These are phyloP conservation scores for Rutilus rutilus DNA, from an alignment of 2,113 vertebrate genomes.

Conservation along the genomic window DNA sequence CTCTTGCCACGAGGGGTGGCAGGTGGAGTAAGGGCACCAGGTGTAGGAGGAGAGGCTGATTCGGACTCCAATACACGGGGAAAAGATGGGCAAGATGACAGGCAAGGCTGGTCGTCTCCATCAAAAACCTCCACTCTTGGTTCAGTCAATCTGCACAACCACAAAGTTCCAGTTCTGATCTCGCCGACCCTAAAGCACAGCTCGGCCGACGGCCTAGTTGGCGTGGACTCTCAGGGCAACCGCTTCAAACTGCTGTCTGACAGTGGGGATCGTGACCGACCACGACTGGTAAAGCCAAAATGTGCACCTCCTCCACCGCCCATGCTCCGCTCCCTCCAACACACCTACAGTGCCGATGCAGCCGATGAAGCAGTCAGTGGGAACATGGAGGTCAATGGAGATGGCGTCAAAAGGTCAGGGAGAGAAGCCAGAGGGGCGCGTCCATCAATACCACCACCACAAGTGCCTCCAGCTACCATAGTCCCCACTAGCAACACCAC, in stretches of 20 bases:
- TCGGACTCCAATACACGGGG: conserved; percentile 70
- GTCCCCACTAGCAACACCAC: conserved; percentile 66
- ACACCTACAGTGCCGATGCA: conserved; percentile 73
- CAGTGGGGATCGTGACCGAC: conserved; percentile 91
- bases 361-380: conserved; percentile 76
- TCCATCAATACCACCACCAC: conserved; percentile 87
- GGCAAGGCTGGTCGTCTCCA: conserved; percentile 86
- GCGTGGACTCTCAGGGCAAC: conserved; percentile 98
- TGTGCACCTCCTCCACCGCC: conserved; percentile 93
- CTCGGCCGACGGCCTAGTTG: conserved; percentile 91
- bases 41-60: conserved; percentile 72
- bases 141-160: conserved; percentile 85
- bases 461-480: conserved; percentile 85
- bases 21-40: conserved; percentile 70
- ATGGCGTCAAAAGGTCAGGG: conserved; percentile 78
- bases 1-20: conserved; percentile 84
- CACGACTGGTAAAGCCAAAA: conserved; percentile 94
- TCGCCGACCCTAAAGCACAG: conserved; percentile 93
- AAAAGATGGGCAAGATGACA: conserved; percentile 80
- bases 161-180: conserved; percentile 98
- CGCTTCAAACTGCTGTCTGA: conserved; percentile 95
- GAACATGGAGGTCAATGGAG: conserved; percentile 78
- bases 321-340: conserved; percentile 83
- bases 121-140: conserved; percentile 79
- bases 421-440: conserved; percentile 77